Evolutionary conservation across 2,888 invertebrate species (phyloP).

Genomic region (Harmothoe impar): DNA sequence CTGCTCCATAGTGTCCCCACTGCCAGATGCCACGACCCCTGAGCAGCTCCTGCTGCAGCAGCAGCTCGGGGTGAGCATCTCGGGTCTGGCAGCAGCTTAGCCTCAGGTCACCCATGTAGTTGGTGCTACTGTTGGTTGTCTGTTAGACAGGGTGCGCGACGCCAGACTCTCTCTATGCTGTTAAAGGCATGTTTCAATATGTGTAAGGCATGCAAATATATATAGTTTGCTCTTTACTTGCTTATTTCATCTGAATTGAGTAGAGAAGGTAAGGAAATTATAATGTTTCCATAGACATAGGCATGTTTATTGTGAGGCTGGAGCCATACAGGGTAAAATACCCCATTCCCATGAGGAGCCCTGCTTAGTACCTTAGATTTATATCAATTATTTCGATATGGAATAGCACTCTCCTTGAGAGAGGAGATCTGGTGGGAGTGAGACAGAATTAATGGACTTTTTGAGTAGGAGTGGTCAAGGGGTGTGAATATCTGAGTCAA

Average conservation of each 20-base stretch:
- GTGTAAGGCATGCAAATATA: too few relatives aligned
- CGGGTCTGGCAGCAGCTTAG: neutral
- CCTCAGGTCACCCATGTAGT: neutral
- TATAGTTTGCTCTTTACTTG: too few relatives aligned
- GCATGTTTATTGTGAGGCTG: too few relatives aligned
- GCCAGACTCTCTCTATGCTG: too few relatives aligned
- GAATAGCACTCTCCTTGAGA: neutral
- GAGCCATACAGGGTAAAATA: too few relatives aligned
- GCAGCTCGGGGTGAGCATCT: conserved; percentile 22
- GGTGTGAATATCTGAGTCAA: conserved; percentile 29
- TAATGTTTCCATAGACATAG: too few relatives aligned
- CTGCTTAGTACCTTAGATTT: neutral
- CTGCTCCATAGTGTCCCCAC: conserved; percentile 51
- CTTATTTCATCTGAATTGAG: too few relatives aligned
- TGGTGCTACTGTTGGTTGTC: too few relatives aligned
- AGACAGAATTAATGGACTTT: conserved; percentile 18
- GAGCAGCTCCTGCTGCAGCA: neutral
- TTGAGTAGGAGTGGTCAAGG: conserved; percentile 10
- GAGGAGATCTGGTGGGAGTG: neutral
- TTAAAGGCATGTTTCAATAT: too few relatives aligned
- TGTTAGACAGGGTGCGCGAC: too few relatives aligned
- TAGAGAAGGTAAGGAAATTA: too few relatives aligned
- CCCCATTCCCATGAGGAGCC: too few relatives aligned
- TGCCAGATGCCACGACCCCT: conserved; percentile 53
- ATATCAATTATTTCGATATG: conserved; percentile 13